Conservation (phyloP, 2,888 invertebrate genomes). For the Dolichomitus sp. region DNA sequence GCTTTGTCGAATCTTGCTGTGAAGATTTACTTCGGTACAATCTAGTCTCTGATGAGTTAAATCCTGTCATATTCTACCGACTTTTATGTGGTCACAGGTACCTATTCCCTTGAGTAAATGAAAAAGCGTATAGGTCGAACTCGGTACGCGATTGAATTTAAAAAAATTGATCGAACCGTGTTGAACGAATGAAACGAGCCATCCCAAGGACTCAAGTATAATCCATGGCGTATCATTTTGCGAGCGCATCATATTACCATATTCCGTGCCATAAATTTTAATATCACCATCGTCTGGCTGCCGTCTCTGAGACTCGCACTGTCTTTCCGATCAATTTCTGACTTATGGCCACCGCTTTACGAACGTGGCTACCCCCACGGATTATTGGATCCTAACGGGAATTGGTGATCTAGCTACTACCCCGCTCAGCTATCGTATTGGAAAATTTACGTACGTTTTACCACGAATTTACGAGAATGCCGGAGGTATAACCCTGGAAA, state of each 20-base stretch:
- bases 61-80: too few relatives aligned
- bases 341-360: slow-evolving; percentile 43
- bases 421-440: slow-evolving; percentile 27
- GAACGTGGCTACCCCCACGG: slow-evolving; percentile 30
- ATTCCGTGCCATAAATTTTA: slow-evolving; percentile 56
- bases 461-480: slow-evolving; percentile 34
- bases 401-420: slow-evolving; percentile 10
- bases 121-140: neutral
- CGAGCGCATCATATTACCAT: slow-evolving; percentile 40
- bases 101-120: neutral
- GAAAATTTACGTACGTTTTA: slow-evolving; percentile 40
- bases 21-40: too few relatives aligned
- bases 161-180: neutral
- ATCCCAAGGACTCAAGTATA: slow-evolving; percentile 14
- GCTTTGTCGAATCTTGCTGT: too few relatives aligned
- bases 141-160: neutral
- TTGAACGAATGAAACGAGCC: slow-evolving; percentile 12
- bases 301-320: neutral
- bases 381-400: slow-evolving; percentile 52
- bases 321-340: slow-evolving; percentile 41
- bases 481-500: neutral
- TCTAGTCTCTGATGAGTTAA: too few relatives aligned
- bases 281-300: slow-evolving; percentile 45
- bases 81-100: neutral
- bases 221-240: slow-evolving; percentile 25